Evolutionary conservation across 2,113 vertebrate genomes (phyloP), one percentile per base, ranked within the genome.

Genomic region (Passer domesticus): DNA sequence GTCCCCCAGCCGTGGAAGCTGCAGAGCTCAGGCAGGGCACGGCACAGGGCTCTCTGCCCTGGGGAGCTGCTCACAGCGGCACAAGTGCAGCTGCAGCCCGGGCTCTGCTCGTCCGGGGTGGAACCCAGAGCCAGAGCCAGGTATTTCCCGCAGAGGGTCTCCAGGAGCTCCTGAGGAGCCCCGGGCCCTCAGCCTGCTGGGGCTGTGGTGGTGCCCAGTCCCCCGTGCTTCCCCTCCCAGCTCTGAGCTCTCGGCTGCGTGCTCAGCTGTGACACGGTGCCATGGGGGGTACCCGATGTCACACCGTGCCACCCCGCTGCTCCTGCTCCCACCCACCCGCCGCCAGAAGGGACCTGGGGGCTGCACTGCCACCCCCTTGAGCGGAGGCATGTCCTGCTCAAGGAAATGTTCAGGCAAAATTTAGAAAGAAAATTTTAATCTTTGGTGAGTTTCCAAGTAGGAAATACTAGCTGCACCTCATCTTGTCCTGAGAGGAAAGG

Each of bases 61-160:
- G 24, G 56, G 47, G 39, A 18, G 19, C 24, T 22, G 5, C 53
- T 33, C 4, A 3, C 35, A 13, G 9, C 2, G 35, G 11, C 64
- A 27, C 10, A 16, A 2, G 21, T 19, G 64, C 53, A 8, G 53
- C 69, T 20, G 43, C 4, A 63, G 21, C 25, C 43, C 37, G 6
- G 41, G 1, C 0, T 7, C 5, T 31, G 64, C 30, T 31, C 9
- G 0, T 39, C 31, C 3, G 6, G 3, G 16, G 43, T 11, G 43
- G n/a, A 52, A 2, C 33, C 31, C 78, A 15, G 39, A 19, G 2
- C 49, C 83, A 27, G 35, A 7, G 2, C 0, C 2, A 6, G 13
- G 4, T 1, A 0, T 5, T 39, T 33, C 6, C 77, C 23, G 7
- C 5, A 1, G 25, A 43, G 60, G 18, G 11, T 23, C 30, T 39